phyloP scores from a whole-genome alignment of 2,797 vertebrate genomes.

The Chaenodraco wilsoni region DNA sequence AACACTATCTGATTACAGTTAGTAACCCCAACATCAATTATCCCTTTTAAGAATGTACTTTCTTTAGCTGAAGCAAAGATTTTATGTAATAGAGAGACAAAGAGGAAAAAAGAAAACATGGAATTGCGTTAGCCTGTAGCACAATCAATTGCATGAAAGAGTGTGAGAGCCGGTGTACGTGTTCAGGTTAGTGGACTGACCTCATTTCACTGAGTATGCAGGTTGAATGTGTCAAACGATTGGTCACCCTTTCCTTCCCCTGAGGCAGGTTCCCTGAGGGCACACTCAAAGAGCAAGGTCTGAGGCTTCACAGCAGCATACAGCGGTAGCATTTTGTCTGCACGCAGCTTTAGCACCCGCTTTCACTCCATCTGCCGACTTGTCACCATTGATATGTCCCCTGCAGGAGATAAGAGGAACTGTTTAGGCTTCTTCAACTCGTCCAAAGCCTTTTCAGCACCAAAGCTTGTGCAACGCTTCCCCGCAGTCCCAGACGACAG shows the following conservation, averaged over 20 bases:
- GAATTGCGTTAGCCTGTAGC: constrained; percentile 11
- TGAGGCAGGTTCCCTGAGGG: constrained; percentile 23
- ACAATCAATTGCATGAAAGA: background rate
- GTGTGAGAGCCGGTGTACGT: background rate
- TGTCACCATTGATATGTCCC: constrained; percentile 15
- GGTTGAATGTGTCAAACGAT: constrained; percentile 47
- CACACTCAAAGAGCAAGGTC: constrained; percentile 9
- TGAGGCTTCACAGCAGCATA: constrained; percentile 15
- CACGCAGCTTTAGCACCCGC: background rate
- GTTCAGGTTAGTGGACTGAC: constrained; percentile 31
- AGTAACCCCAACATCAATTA: no score
- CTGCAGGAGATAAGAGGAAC: constrained; percentile 37
- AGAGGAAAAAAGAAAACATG: background rate
- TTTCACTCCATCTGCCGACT: constrained; percentile 19
- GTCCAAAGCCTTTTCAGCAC: constrained; percentile 18
- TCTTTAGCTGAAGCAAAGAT: background rate
- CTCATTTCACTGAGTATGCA: constrained; percentile 39
- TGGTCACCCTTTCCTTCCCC: constrained; percentile 25
- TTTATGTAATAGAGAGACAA: background rate
- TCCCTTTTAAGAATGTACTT: background rate
- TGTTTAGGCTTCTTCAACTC: constrained; percentile 20
- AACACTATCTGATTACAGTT: no score
- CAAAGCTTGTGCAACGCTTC: constrained; percentile 21
- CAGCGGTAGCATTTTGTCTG: background rate
- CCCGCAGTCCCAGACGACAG: constrained; percentile 45